Conservation (phyloP, 2,888 invertebrate genomes). For the Parthenolecanium corni region DNA sequence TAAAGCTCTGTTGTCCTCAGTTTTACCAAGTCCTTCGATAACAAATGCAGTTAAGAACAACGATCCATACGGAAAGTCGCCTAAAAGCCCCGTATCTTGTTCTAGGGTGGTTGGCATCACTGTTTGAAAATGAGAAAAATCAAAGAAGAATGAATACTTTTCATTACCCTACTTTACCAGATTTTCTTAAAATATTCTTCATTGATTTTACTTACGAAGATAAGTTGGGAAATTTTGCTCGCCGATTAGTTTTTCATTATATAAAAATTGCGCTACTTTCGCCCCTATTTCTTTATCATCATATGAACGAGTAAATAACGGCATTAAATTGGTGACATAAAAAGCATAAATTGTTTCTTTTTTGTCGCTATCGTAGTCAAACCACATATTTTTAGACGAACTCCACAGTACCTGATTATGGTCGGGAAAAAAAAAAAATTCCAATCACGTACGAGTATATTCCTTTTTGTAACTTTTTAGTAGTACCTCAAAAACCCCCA, state of each 20-base stretch:
- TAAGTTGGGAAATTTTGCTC: slow-evolving; percentile 2
- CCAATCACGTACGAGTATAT: too few species aligned
- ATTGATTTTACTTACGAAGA: slow-evolving; percentile 7
- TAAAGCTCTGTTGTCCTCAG: too few species aligned
- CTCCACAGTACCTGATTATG: slow-evolving; percentile 54
- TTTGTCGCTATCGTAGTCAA: slow-evolving; percentile 56
- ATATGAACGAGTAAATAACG: slow-evolving; percentile 57
- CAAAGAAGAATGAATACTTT: too few species aligned
- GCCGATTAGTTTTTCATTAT: slow-evolving; percentile 21
- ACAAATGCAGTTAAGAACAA: too few species aligned
- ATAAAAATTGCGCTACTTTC: slow-evolving; percentile 22
- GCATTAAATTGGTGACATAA: slow-evolving; percentile 59
- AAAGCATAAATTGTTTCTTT: slow-evolving; percentile 46
- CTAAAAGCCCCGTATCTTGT: background rate
- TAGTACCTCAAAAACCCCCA: too few species aligned
- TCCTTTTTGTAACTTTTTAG: too few species aligned
- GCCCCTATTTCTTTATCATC: slow-evolving; percentile 32
- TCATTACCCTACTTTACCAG: too few species aligned
- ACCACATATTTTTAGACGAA: slow-evolving; percentile 62
- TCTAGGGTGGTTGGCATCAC: background rate
- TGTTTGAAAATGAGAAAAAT: too few species aligned
- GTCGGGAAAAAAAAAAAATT: too few species aligned
- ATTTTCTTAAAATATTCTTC: too few species aligned
- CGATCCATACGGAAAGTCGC: too few species aligned
- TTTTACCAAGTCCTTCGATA: too few species aligned